Percentiles rank a stretch among this genome's conserved stretches.
Evolutionary conservation across 2,888 invertebrate species (phyloP).

Genomic region (Caenorhabditis japonica): DNA sequence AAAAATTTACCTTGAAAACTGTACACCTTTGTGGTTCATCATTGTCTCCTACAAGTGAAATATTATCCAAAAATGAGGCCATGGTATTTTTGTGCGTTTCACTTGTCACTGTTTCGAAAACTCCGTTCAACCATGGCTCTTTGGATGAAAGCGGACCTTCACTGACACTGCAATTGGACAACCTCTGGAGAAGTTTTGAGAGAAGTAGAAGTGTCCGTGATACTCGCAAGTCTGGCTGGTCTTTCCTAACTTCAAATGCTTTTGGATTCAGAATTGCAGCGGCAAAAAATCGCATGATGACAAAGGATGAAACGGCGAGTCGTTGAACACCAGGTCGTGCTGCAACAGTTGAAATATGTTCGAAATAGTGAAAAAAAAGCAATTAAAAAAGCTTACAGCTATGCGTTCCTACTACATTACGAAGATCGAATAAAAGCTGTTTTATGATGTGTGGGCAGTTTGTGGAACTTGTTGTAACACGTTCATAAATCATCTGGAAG

Average conservation of each 20-base stretch:
- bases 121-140: conserved; percentile 74
- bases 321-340: conserved; percentile 66
- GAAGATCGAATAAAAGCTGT: conserved; percentile 70
- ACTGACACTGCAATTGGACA: conserved; percentile 75
- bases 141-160: conserved; percentile 66
- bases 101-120: conserved; percentile 67
- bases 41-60: conserved; percentile 37
- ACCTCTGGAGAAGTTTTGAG: conserved; percentile 75
- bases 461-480: conserved; percentile 68
- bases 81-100: conserved; percentile 69
- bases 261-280: conserved; percentile 76
- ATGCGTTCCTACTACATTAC: conserved; percentile 67
- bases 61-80: conserved; percentile 70
- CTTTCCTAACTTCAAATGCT: conserved; percentile 71
- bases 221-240: conserved; percentile 71
- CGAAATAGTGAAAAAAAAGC: no score
- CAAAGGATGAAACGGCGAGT: conserved; percentile 74
- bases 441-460: conserved; percentile 72
- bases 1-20: conserved; percentile 36
- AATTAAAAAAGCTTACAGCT: no score
- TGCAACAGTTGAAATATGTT: conserved; percentile 12
- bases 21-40: conserved; percentile 32
- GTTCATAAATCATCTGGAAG: conserved; percentile 70
- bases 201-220: conserved; percentile 74
- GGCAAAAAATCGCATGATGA: conserved; percentile 77